Evolutionary conservation across 2,888 invertebrate genomes (phyloP).

Genomic region (Acleris holmiana): DNA sequence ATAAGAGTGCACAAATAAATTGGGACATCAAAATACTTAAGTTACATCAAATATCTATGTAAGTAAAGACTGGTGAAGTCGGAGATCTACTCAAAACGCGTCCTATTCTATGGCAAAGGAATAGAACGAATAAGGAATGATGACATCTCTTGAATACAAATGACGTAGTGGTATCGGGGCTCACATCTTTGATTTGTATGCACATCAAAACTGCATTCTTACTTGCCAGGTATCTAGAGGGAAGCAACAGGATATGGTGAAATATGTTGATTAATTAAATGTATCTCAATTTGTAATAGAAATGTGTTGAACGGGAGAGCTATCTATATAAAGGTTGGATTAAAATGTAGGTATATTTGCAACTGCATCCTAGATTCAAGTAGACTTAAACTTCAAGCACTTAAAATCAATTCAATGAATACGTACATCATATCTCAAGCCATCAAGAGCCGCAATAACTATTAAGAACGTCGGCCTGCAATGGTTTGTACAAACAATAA

Average conservation of each 20-base stretch:
- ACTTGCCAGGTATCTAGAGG: background rate
- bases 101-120: conserved; percentile 30
- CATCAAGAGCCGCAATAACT: conserved; percentile 17
- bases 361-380: conserved; percentile 5
- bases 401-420: conserved; percentile 20
- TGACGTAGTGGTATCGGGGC: conserved; percentile 27
- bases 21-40: background rate
- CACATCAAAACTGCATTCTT: conserved; percentile 18
- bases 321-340: background rate
- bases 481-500: conserved; percentile 44
- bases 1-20: background rate
- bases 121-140: conserved; percentile 30
- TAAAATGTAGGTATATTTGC: background rate
- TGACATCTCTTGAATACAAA: conserved; percentile 31
- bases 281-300: background rate
- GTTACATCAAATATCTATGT: background rate
- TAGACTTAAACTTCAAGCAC: conserved; percentile 21
- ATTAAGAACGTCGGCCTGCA: conserved; percentile 22
- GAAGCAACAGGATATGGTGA: background rate
- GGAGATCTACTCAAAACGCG: conserved; percentile 6
- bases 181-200: conserved; percentile 30
- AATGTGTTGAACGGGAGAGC: background rate
- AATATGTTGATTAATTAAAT: background rate
- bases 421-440: conserved; percentile 27
- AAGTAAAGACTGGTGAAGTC: background rate